Evolutionary conservation across 2,797 vertebrate genomes (phyloP).

Genomic region (Microctenopoma steveboyesi): DNA sequence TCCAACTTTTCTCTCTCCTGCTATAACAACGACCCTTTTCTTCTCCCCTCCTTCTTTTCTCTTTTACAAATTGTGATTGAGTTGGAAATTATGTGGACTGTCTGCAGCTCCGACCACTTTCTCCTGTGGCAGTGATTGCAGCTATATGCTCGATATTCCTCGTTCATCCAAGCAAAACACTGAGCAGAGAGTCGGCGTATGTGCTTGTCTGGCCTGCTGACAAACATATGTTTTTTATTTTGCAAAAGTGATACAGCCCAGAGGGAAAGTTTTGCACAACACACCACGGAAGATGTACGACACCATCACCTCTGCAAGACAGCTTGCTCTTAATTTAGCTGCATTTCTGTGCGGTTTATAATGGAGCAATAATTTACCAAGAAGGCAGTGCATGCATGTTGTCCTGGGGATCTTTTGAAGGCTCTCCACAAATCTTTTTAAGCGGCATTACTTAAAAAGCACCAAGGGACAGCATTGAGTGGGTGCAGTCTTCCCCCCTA

Average conservation of each 20-base stretch:
- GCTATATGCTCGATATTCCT: constrained; percentile 55
- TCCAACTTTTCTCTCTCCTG: constrained; percentile 66
- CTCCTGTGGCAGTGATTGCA: constrained; percentile 51
- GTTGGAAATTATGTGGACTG: constrained; percentile 62
- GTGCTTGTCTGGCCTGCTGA: constrained; percentile 63
- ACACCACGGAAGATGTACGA: constrained; percentile 62
- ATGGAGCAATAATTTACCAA: constrained; percentile 56
- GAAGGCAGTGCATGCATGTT: constrained; percentile 36
- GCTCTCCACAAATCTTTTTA: constrained; percentile 61
- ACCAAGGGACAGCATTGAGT: constrained; percentile 36
- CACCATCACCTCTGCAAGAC: constrained; percentile 65
- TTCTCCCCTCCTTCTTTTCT: constrained; percentile 61
- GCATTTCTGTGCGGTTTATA: constrained; percentile 39
- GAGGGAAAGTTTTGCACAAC: constrained; percentile 66
- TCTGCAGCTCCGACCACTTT: constrained; percentile 54
- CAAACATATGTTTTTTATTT: constrained; percentile 72
- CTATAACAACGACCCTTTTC: constrained; percentile 70
- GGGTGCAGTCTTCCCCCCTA: constrained; percentile 32
- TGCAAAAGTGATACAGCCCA: constrained; percentile 62
- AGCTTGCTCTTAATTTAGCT: constrained; percentile 49
- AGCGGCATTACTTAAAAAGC: constrained; percentile 63
- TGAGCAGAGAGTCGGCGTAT: constrained; percentile 33
- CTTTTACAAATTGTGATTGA: constrained; percentile 62
- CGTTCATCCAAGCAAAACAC: constrained; percentile 65
- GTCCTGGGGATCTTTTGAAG: constrained; percentile 43